Evolutionary conservation across 53 echinoderm and acorn worm genomes (phyloP), one percentile per base, ranked within the genome.

Genomic region (Luidia sarsii): DNA sequence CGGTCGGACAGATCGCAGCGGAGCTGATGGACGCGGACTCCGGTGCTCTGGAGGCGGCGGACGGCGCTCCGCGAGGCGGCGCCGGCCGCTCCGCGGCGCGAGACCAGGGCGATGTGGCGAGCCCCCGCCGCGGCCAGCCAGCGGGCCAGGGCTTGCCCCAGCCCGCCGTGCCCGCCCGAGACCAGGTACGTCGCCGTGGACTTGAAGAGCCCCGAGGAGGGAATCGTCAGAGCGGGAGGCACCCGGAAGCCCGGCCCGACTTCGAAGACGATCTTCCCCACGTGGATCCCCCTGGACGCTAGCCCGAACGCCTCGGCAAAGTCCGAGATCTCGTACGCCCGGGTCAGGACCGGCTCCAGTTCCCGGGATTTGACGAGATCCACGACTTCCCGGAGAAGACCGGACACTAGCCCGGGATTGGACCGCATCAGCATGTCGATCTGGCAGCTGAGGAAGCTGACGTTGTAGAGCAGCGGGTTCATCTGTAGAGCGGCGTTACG

Each of bases 81-180:
- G 34, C 50, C 39, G 1, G 41, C 22, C 2, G 49, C 24, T 9
- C 88, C 83, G 24, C 33, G 55, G n/a, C 80, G 85, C 1, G 89
- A 92, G 25, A 86, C 67, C 73, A 96, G 45, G 33, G 90, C 90
- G 34, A 95, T 86, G 74, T 90, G 88, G 25, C 71, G 65, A 1
- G 96, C 96, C 35, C 96, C 96, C 55, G 82, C 83, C 37, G 64
- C 80, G 39, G 49, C 82, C 11, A 96, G 57, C 96, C 96, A 96
- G 11, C 96, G 82, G 1, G 90, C 83, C 39, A 96, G 18, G 18
- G 86, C 79, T 39, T 88, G 93, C 15, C 88, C 93, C 15, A 93
- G 27, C 1, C 88, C 88, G 3, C 83, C 60, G 21, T 83, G 49
- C 18, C 86, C 88, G 35, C 87, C 93, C 18, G 88, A 88, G 37